Conservation (phyloP, 2,888 invertebrate genomes). For the Amblyjoppa fuscipennis region DNA sequence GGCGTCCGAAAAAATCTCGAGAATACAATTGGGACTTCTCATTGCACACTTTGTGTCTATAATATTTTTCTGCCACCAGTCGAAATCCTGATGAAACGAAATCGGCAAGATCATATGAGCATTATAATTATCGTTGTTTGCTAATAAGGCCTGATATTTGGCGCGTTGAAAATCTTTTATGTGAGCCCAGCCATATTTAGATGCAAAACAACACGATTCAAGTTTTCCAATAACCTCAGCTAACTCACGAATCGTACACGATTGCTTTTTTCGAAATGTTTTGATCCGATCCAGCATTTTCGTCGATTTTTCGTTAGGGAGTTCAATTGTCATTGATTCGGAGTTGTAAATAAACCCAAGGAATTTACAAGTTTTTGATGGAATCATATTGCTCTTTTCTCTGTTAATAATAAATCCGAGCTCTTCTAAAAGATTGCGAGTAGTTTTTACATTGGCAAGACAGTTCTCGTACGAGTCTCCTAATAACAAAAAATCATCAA, state of each 20-base stretch:
- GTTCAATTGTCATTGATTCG: neutral
- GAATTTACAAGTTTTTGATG: neutral
- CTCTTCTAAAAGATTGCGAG: neutral
- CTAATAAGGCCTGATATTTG: neutral
- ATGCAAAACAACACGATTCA: slow-evolving; percentile 30
- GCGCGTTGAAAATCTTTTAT: slow-evolving; percentile 36
- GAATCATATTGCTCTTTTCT: neutral
- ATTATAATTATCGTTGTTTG: slow-evolving; percentile 18
- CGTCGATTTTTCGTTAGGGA: neutral
- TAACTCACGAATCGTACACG: slow-evolving; percentile 35
- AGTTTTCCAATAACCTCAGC: slow-evolving; percentile 34
- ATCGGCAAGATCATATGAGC: neutral
- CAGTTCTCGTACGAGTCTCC: neutral
- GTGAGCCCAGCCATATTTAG: slow-evolving; percentile 43
- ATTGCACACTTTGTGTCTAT: neutral
- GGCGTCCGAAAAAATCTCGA: neutral
- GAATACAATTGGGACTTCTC: neutral
- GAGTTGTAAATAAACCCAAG: neutral
- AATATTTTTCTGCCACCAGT: neutral
- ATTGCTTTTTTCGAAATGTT: neutral
- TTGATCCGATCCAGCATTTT: neutral
- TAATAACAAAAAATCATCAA: neutral
- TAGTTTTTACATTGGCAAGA: neutral
- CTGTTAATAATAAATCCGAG: neutral
- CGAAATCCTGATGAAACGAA: neutral